Evolutionary conservation across 2,113 vertebrate genomes (phyloP).

Genomic region (Entosphenus tridentatus): DNA sequence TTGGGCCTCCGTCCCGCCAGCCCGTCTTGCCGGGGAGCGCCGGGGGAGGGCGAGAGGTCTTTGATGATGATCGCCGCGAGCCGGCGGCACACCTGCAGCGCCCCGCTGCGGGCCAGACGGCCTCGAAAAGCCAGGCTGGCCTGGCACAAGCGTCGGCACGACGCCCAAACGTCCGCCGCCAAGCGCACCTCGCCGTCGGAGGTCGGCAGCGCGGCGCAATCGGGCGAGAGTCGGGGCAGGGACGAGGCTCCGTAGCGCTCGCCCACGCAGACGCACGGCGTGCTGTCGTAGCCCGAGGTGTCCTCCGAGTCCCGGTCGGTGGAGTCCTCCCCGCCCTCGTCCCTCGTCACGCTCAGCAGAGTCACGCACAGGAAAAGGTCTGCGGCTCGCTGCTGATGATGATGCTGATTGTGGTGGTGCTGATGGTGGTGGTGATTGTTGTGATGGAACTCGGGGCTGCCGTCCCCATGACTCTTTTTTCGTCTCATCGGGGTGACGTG

Average conservation of each 20-base stretch:
- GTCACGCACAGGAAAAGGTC: constrained; percentile 76
- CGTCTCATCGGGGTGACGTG: no score
- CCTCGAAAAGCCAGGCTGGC: constrained; percentile 50
- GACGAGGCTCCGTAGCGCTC: no score
- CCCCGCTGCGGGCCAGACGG: constrained; percentile 65
- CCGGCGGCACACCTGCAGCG: constrained; percentile 48
- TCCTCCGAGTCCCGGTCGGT: constrained; percentile 70
- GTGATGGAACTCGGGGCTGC: no score
- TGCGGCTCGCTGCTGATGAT: background rate
- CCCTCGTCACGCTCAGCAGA: constrained; percentile 70
- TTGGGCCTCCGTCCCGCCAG: no score
- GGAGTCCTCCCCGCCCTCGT: constrained; percentile 53
- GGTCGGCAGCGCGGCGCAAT: constrained; percentile 54
- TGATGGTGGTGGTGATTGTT: no score
- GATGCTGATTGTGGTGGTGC: no score
- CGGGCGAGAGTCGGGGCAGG: constrained; percentile 40
- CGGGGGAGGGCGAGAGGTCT: constrained; percentile 18
- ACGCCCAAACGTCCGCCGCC: constrained; percentile 63
- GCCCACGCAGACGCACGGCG: constrained; percentile 21
- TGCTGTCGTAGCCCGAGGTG: constrained; percentile 81
- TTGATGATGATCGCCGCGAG: constrained; percentile 61
- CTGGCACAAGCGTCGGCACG: constrained; percentile 52
- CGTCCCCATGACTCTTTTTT: no score
- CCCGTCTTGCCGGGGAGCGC: no score
- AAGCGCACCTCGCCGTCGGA: constrained; percentile 41